These are phyloP conservation scores for Cyphomyrus discorhynchus DNA, from an alignment of 2,113 vertebrate species.

Conservation along the genomic window DNA sequence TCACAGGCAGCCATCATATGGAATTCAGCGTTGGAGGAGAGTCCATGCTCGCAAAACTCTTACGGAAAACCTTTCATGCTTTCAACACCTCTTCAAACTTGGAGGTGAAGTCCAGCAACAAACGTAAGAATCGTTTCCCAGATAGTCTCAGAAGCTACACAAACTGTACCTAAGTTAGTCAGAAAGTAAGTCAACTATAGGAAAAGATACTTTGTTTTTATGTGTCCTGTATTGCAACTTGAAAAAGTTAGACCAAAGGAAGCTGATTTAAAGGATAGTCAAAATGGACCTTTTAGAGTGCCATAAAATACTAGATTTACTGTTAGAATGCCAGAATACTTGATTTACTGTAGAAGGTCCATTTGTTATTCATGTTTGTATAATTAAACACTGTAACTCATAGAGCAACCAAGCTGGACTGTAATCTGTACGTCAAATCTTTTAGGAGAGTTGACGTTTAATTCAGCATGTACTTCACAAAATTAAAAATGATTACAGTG, in stretches of 20 bases:
- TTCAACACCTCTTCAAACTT: slow-evolving; percentile 66
- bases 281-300: neutral
- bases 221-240: neutral
- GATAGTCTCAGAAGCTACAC: neutral
- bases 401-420: neutral
- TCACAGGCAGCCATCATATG: slow-evolving; percentile 69
- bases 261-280: neutral
- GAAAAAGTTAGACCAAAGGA: neutral
- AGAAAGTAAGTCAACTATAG: neutral
- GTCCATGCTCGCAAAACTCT: slow-evolving; percentile 73
- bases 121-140: slow-evolving; percentile 45
- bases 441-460: neutral
- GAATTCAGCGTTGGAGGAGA: slow-evolving; percentile 65
- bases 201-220: neutral
- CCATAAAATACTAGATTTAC: neutral
- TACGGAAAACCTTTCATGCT: slow-evolving; percentile 64
- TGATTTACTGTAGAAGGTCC: neutral
- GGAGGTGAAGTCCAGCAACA: slow-evolving; percentile 56
- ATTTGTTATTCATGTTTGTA: neutral
- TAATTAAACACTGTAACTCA: neutral
- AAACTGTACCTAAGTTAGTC: neutral
- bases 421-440: neutral
- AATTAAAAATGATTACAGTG: neutral
- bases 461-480: neutral
- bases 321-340: neutral